Conservation (phyloP, 2,113 vertebrate genomes). For the Poeciliopsis retropinna region DNA sequence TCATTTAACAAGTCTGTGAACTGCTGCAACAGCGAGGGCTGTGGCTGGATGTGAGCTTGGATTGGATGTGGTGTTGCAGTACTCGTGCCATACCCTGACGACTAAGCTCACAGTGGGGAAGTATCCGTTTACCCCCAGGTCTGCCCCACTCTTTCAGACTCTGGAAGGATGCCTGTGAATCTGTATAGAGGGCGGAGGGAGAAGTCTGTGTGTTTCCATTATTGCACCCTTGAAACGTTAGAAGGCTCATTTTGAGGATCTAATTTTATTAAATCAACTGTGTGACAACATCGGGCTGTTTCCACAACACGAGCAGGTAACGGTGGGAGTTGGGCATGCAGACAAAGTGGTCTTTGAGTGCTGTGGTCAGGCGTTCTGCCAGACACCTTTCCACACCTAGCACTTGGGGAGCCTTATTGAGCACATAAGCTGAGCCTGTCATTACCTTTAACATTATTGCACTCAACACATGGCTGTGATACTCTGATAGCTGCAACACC, state of each 20-base stretch:
- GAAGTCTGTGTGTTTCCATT: conserved; percentile 79
- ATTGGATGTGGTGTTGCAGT: conserved; percentile 42
- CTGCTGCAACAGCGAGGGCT: conserved; percentile 23
- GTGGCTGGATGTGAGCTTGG: conserved; percentile 44
- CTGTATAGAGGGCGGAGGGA: conserved; percentile 8
- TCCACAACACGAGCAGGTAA: conserved; percentile 81
- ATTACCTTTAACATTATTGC: conserved; percentile 76
- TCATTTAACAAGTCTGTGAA: conserved; percentile 60
- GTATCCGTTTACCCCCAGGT: conserved; percentile 65
- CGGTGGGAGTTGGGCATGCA: conserved; percentile 64
- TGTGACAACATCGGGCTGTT: conserved; percentile 77
- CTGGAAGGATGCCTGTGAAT: conserved; percentile 75
- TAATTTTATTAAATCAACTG: conserved; percentile 86
- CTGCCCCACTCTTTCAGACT: conserved; percentile 57
- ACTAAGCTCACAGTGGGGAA: conserved; percentile 62
- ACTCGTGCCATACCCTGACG: conserved; percentile 53
- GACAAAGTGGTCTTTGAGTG: conserved; percentile 87
- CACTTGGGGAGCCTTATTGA: conserved; percentile 78
- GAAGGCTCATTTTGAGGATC: conserved; percentile 79
- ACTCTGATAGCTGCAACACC: conserved; percentile 59
- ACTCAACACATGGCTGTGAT: conserved; percentile 67
- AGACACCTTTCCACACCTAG: conserved; percentile 85
- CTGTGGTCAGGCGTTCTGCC: conserved; percentile 79
- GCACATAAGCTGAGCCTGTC: conserved; percentile 51
- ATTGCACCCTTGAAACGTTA: conserved; percentile 77